Evolutionary conservation across 1,140 invertebrate genomes (phyloP), one percentile per base, ranked within the genome.

Genomic region (Rhynchophorus ferrugineus): DNA sequence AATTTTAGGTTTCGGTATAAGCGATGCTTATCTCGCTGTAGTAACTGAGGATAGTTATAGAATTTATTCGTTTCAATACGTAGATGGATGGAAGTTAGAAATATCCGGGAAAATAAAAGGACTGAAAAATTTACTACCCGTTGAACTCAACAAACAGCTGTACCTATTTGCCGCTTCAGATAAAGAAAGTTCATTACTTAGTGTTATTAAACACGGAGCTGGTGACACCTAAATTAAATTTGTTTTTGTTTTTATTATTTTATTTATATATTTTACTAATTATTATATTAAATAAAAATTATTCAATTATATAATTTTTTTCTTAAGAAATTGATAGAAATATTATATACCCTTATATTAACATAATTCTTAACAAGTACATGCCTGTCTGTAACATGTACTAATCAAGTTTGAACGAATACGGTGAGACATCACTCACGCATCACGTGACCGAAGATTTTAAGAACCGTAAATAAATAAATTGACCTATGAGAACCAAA

Each of bases 21-120:
- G 57, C 22, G 65, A 66, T 41, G 64, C 64, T 13, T 66, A 62
- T 51, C 51, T 68, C 36, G 58, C 55, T 13, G 55, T 62, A 19
- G 56, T 65, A 13, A 61, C 63, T 8, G 56, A 60, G 34, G 56
- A 56, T 2, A 51, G 57, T n/a, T 66, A 61, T 41, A 59, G 46
- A 22, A 60, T 68, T 3, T 68, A 62, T 44, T 60, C 58, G 3
- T 68, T 57, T 41, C 53, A 54, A 38, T 64, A 59, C 51, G 49
- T 65, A 3, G 56, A 59, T 22, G 64, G 64, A 0, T 68, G 64
- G 64, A 62, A 61, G 57, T 6, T 60, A 21, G 56, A 62, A 61
- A 61, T 58, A 3, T 54, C 35, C 16, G 63, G 63, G 7, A 36
- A 56, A 45, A 21, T 66, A 16, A 59, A 60, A 36, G 66, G 63